Evolutionary conservation across 2,797 vertebrate genomes (phyloP), one percentile per base, ranked within the genome.

Genomic region (Sus cebifrons): DNA sequence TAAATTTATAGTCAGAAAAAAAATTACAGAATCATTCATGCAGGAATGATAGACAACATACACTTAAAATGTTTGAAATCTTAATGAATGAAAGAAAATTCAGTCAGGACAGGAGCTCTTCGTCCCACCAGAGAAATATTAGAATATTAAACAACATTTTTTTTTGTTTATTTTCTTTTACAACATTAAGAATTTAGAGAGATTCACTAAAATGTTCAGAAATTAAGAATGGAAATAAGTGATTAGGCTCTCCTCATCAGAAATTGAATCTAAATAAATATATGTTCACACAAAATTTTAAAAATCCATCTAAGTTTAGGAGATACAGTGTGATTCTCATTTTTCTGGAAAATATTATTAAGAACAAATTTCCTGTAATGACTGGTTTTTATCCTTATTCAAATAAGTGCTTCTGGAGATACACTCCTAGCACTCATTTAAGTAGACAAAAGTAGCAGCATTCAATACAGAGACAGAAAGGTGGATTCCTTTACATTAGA

Each of bases 71-170:
- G 16, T 60, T 32, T 75, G 86, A 95, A 82, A 81, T 86, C 12
- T 77, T 95, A 85, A 79, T 78, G 27, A 96, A 95, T 91, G 68
- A 78, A 78, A 85, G 58, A 27, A 14, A 88, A 18, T 74, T 93
- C 25, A 91, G 3, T 85, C 13, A 86, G 23, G 25, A 67, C 1
- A 60, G 40, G 17, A 81, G 5, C 5, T 78, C 56, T 78, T 14
- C 78, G 16, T 77, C 14, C 8, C 29, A 68, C 25, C 13, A 78
- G 52, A 91, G 44, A 54, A 94, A 16, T 11, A 89, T 67, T 92
- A 91, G 32, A 95, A 62, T 70, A 90, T 75, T 74, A 62, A 87
- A 40, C 4, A 84, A 0, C 25, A 65, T 73, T 60, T 67, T n/a
- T 68, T 70, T 85, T 78, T 36, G 25, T 29, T 62, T 44, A 0